Percentiles rank a stretch among this genome's conserved stretches.
phyloP scores from a whole-genome alignment of 2,797 vertebrate genomes.

The Sebastes itinus region DNA sequence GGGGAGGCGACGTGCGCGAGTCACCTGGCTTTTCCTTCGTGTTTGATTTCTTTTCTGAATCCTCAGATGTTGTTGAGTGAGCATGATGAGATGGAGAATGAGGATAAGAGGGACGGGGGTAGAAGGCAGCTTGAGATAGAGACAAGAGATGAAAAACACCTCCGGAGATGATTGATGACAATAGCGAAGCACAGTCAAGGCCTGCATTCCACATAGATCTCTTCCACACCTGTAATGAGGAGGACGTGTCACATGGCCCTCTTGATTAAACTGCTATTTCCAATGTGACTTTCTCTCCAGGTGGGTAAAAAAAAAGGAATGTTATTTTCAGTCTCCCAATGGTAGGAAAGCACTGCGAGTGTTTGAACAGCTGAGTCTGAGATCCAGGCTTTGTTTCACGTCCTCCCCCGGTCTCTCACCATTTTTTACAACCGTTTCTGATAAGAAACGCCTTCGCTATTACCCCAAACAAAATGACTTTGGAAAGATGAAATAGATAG shows the following conservation, averaged over 20 bases:
- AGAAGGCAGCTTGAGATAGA: neutral
- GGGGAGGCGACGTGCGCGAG: neutral
- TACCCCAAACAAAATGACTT: conserved; percentile 39
- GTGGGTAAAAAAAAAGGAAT: neutral
- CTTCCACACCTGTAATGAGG: conserved; percentile 14
- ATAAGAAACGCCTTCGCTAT: conserved; percentile 35
- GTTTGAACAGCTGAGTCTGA: conserved; percentile 43
- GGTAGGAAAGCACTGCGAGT: conserved; percentile 1
- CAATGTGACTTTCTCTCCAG: conserved; percentile 3
- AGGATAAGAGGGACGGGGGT: neutral
- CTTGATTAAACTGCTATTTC: conserved; percentile 11
- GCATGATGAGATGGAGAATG: neutral
- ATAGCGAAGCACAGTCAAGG: neutral
- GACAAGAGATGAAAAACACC: neutral
- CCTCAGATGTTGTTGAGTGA: neutral
- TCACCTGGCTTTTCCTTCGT: neutral
- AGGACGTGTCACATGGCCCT: neutral
- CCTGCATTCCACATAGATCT: neutral
- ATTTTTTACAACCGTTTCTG: conserved; percentile 15
- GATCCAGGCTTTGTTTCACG: conserved; percentile 29
- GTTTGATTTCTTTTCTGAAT: conserved; percentile 11
- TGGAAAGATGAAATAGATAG: conserved; percentile 39
- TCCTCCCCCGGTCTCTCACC: neutral
- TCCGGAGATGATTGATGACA: conserved; percentile 26
- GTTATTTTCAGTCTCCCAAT: neutral